Evolutionary conservation across 2,888 invertebrate genomes (phyloP), one percentile per base, ranked within the genome.

Genomic region (Drosophila putrida): DNA sequence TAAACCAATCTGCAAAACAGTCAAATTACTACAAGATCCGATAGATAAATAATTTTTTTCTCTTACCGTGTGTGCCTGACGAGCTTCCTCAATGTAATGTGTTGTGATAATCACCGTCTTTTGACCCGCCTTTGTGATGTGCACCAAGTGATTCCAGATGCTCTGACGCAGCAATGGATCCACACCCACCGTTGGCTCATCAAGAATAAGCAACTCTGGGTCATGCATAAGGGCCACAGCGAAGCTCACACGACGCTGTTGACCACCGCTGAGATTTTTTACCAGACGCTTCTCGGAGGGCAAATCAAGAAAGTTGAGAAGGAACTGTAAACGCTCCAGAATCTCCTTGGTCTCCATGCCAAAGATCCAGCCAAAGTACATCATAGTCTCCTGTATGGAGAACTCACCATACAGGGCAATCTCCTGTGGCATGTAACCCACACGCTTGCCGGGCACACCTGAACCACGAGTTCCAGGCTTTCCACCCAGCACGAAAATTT

Each of bases 401-500:
- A 98, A 98, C 93, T 97, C 97, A 2, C 96, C 97, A 91, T 97
- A 97, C 0, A 98, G 93, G 0, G 97, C 97, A 65, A 97, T 97
- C 93, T 98, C 97, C 89, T 97, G 96, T 0, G 98, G 98, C 98
- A 98, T 98, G 93, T 98, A 98, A 54, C 98, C 98, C n/a, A 98
- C 98, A 28, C 97, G 94, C 90, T 96, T 96, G 9, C 98, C 98
- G 0, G 98, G 98, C 13, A 98, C 97, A 6, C 97, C 97, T 6
- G 96, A 97, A n/a, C 95, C 97, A 90, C 95, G 95, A 0, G 97
- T 96, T 4, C 98, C 98, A 0, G 98, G 98, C 85, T 95, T 96
- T 25, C 97, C 96, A 0, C 98, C 98, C 57, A 98, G 94, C 38
- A 98, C 98, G 93, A 95, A 96, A 80, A 98, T 96, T 91, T 97